Conservation (phyloP, 92 coral and sea anemone genomes). For the Metridium senile region DNA sequence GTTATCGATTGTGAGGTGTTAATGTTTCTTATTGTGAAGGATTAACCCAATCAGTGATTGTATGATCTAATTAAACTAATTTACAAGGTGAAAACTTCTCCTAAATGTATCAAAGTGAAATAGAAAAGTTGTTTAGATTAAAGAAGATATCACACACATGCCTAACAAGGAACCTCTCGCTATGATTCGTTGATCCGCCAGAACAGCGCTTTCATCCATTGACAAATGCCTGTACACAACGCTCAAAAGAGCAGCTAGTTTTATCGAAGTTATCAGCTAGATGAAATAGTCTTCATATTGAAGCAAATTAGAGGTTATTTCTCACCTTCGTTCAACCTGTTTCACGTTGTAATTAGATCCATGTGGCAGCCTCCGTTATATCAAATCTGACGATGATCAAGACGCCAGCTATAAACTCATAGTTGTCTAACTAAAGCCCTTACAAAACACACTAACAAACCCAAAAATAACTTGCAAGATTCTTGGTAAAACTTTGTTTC, state of each 20-base stretch:
- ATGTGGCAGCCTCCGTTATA: background rate
- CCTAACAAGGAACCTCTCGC: too few species aligned
- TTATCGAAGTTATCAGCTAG: background rate
- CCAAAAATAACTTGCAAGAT: background rate
- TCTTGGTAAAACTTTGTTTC: background rate
- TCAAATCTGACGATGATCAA: too few species aligned
- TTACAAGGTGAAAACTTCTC: background rate
- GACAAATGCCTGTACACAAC: background rate
- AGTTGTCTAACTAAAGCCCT: constrained; percentile 11
- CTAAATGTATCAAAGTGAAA: background rate
- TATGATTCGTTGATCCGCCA: too few species aligned
- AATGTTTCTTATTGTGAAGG: background rate
- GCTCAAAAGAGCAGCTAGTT: background rate
- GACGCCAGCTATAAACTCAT: too few species aligned
- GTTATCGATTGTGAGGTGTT: background rate
- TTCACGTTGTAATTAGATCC: background rate
- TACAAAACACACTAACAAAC: background rate
- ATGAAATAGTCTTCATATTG: background rate
- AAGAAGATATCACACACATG: too few species aligned
- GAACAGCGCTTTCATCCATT: background rate
- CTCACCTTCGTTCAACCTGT: constrained; percentile 5
- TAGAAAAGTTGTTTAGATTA: background rate
- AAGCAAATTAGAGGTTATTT: background rate
- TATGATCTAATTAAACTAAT: background rate
- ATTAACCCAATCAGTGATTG: background rate